A percentile compares a stretch with the other conserved stretches of the same genome.
Evolutionary conservation across 1,140 invertebrate genomes (phyloP).

Genomic region (Medauroidea extradentata): DNA sequence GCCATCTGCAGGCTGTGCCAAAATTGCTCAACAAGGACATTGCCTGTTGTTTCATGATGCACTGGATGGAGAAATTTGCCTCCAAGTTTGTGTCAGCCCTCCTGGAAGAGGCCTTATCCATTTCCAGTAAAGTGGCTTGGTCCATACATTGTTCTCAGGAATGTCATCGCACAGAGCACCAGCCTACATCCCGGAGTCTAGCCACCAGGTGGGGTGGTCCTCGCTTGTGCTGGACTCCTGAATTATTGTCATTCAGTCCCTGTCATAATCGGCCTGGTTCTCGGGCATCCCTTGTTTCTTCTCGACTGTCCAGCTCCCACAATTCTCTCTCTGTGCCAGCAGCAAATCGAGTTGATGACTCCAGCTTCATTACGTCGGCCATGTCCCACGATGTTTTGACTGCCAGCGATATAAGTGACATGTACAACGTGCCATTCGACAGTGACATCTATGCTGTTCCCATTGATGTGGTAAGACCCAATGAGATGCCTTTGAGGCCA

Average conservation of each 20-base stretch:
- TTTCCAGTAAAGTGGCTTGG: conserved; percentile 21
- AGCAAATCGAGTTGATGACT: conserved; percentile 67
- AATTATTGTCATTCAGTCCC: conserved; percentile 55
- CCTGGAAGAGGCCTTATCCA: conserved; percentile 30
- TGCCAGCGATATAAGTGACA: conserved; percentile 65
- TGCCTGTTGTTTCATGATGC: neutral
- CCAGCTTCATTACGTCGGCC: conserved; percentile 78
- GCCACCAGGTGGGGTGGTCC: conserved; percentile 18
- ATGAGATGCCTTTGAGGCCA: conserved; percentile 43
- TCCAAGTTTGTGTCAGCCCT: conserved; percentile 22
- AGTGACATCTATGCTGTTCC: conserved; percentile 82
- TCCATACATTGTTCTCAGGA: conserved; percentile 41
- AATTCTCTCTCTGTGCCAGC: conserved; percentile 69
- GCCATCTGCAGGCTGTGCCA: neutral
- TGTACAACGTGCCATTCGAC: conserved; percentile 81
- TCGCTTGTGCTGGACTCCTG: conserved; percentile 56
- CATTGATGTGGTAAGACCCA: conserved; percentile 66
- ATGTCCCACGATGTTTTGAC: conserved; percentile 75
- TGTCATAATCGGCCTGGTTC: conserved; percentile 64
- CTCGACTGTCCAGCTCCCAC: conserved; percentile 72
- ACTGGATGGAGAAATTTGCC: conserved; percentile 19
- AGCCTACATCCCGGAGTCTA: neutral
- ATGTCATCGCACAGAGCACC: conserved; percentile 28
- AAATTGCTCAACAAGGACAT: neutral
- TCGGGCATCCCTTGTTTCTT: conserved; percentile 63